Evolutionary conservation across 2,113 vertebrate species (phyloP), one percentile per base, ranked within the genome.

Genomic region (Zosterops borbonicus): DNA sequence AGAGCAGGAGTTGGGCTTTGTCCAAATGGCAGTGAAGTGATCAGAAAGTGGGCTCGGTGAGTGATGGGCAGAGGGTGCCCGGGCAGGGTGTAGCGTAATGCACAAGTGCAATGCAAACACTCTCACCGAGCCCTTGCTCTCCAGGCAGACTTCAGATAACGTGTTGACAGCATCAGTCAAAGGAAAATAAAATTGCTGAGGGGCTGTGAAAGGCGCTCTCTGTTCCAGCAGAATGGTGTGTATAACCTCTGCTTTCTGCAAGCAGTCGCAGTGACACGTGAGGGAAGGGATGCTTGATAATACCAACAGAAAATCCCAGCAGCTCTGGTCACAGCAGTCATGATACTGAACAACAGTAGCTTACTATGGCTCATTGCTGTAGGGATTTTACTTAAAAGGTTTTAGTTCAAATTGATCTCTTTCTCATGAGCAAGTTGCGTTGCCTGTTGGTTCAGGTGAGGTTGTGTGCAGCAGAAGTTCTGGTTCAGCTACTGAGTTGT

Each of bases 71-170:
- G 93, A 87, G 81, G 87, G 77, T 96, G 81, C 91, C 94, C 46
- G 0, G 58, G 69, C 73, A 22, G 94, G 91, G 64, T 52, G 89
- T 21, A 92, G 56, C 3, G 35, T 92, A 94, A 93, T 9, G 49
- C 91, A 81, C 95, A 96, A 95, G 95, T 94, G 96, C 92, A 97
- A 82, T 91, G 77, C 92, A 97, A 96, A 96, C 94, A 91, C 89
- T 89, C 92, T 96, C 83, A 47, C 77, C 1, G 1, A 89, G 94
- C 92, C 83, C 93, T 96, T 90, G 88, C 20, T 12, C 88, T 88
- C 0, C 14, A 94, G 85, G 79, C 87, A 75, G 90, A 33, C 90
- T 96, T 87, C 90, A 94, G 94, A 96, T 95, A 97, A 81, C 0
- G 76, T 87, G 93, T 7, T 95, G 95, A 96, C 95, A 97, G 93